Evolutionary conservation across 1,140 invertebrate genomes (phyloP).

Genomic region (Drosophila carrolli): DNA sequence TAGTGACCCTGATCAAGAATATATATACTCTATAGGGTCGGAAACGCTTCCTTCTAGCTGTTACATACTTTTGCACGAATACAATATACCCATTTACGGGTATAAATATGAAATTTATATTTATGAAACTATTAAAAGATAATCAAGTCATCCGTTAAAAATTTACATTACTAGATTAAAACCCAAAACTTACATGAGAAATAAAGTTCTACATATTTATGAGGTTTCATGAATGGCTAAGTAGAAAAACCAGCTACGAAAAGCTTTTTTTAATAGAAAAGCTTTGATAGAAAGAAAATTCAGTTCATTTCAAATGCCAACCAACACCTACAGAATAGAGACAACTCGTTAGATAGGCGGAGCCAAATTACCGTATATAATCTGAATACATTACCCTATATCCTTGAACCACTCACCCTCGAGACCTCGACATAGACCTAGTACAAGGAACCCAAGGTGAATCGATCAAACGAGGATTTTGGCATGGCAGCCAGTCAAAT

Average conservation of each 20-base stretch:
- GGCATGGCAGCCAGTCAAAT: conserved; percentile 41
- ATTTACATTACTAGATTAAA: not conserved
- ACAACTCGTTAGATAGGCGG: not conserved
- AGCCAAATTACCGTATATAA: not conserved
- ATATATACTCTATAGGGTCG: too few species aligned
- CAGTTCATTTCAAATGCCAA: not conserved
- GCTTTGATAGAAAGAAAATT: not conserved
- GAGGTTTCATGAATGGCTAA: not conserved
- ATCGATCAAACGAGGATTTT: conserved; percentile 66
- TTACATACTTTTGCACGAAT: too few species aligned
- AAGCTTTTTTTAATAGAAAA: conserved; percentile 8
- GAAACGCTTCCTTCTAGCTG: too few species aligned
- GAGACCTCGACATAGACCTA: conserved; percentile 62
- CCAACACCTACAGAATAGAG: not conserved
- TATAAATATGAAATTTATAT: too few species aligned
- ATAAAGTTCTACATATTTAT: not conserved
- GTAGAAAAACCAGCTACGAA: conserved; percentile 2
- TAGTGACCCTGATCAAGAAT: too few species aligned
- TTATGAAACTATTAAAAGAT: too few species aligned
- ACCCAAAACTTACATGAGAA: not conserved
- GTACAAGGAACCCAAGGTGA: conserved; percentile 31
- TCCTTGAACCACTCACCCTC: conserved; percentile 16
- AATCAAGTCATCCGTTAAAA: too few species aligned
- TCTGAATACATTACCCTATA: conserved; percentile 10
- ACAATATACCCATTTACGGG: too few species aligned